Percentiles rank a stretch among this genome's conserved stretches.
Evolutionary conservation across 2,888 invertebrate genomes (phyloP).

Genomic region (Cryptocephalus primarius): DNA sequence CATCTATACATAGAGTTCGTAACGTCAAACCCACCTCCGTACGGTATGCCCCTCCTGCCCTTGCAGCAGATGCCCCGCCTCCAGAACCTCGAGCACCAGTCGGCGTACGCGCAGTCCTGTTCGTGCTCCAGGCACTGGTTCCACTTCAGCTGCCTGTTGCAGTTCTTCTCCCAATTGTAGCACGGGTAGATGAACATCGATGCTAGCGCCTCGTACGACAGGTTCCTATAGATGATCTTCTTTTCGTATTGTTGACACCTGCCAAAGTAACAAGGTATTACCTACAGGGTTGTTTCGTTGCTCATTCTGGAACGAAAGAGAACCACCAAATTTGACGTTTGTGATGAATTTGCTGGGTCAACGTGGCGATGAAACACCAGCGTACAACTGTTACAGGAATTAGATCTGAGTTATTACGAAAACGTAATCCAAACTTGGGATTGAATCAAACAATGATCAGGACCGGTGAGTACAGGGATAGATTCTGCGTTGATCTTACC

Average conservation of each 20-base stretch:
- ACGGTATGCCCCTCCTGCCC: constrained; percentile 21
- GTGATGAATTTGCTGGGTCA: too few species aligned
- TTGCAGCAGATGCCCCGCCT: constrained; percentile 23
- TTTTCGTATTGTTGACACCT: constrained; percentile 19
- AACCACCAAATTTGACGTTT: too few species aligned
- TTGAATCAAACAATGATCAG: too few species aligned
- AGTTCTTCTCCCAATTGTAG: constrained; percentile 27
- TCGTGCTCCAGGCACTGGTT: constrained; percentile 29
- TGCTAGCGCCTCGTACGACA: constrained; percentile 29
- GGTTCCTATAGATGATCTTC: constrained; percentile 22
- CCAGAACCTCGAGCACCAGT: constrained; percentile 22
- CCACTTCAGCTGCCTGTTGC: constrained; percentile 24
- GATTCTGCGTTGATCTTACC: constrained; percentile 4
- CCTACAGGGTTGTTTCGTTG: neutral
- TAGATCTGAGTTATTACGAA: too few species aligned
- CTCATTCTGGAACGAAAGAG: neutral
- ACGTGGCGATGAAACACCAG: too few species aligned
- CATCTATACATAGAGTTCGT: neutral
- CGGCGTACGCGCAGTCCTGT: constrained; percentile 23
- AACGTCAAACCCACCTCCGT: constrained; percentile 16
- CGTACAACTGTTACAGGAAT: too few species aligned
- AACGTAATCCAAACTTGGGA: too few species aligned
- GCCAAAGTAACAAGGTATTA: neutral
- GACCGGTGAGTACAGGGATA: too few species aligned
- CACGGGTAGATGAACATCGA: constrained; percentile 31